phyloP scores from a whole-genome alignment of 2,113 vertebrate genomes.

The Cephalopholis sonnerati region DNA sequence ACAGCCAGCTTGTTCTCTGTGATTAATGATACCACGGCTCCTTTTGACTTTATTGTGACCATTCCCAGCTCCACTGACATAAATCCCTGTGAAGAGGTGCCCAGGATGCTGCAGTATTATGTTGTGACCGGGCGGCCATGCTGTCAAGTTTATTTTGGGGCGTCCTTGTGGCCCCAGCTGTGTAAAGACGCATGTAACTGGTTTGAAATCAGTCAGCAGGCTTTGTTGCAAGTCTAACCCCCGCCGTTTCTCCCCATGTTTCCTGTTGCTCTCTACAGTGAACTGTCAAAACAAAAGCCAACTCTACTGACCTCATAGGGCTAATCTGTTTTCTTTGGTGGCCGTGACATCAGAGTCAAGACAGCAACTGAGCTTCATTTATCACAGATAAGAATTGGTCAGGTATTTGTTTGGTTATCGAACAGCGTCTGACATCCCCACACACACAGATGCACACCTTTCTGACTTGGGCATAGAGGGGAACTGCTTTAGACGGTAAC shows the following conservation, averaged over 20 bases:
- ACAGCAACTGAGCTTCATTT: neutral
- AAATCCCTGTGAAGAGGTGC: conserved; percentile 16
- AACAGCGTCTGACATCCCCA: neutral
- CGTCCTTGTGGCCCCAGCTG: neutral
- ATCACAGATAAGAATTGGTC: neutral
- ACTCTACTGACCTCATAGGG: neutral
- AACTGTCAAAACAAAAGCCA: neutral
- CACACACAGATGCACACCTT: neutral
- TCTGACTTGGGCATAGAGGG: neutral
- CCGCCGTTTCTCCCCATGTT: neutral
- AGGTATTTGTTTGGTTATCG: neutral
- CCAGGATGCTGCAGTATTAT: conserved; percentile 13
- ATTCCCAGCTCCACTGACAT: neutral
- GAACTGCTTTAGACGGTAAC: neutral
- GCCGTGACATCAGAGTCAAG: neutral
- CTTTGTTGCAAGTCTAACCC: neutral
- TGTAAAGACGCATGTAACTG: neutral
- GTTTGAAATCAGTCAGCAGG: neutral
- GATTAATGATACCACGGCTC: conserved; percentile 41
- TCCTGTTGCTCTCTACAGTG: neutral
- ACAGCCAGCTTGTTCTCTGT: conserved; percentile 12
- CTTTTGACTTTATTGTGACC: conserved; percentile 30
- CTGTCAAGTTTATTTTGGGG: conserved; percentile 29
- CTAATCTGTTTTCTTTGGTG: neutral
- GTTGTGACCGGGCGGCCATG: neutral